Base-by-base conservation (phyloP, 2,888 invertebrate genomes). In the Bursaphelenchus okinawaensis region DNA sequence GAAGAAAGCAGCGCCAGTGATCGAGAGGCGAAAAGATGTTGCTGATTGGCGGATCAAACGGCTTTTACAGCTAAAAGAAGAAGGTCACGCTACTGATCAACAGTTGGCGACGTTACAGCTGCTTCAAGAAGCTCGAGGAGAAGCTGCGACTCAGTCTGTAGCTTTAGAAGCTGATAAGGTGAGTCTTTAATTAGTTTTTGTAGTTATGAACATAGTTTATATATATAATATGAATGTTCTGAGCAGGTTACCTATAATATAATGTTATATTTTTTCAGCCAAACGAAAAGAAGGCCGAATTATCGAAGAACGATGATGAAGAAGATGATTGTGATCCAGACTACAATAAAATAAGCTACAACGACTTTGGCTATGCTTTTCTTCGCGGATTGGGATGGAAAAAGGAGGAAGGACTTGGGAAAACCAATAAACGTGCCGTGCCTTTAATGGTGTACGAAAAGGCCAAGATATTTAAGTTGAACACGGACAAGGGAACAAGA, bases 361-460 rank as follows among this genome's bases (percentile, higher is more conserved):
- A 27, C 22, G 69, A 69, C 55, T 71, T 71, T 50, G 71, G 71
- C 7, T 20, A 54, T 27, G 71, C 73, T 7, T 66, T 71, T 62
- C 55, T 71, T 7, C 71, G 71, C 12, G 71, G 71, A 12, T 62
- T 57, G 26, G 71, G 71, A 26, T 71, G 68, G 68, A 65, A 74
- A 26, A 62, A 71, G 27, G 62, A 24, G 27, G 56, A 66, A 24
- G 72, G 72, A 27, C 73, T 71, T 19, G 71, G 71, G n/a, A 55
- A 55, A n/a, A 59, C 72, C 16, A 73, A 71, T 24, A 67, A 65
- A 12, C 55, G 31, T 7, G 72, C 56, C 0, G 71, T 71, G 16
- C 62, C 60, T 27, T 55, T 72, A 3, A 51, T 28, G 7, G 52
- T 69, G 8, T 50, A 59, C 4, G 60, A 31, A 20, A 59, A 59